Percentiles rank a stretch among this genome's conserved stretches.
Conservation (phyloP, 1,140 invertebrate genomes). For the Spodoptera frugiperda region DNA sequence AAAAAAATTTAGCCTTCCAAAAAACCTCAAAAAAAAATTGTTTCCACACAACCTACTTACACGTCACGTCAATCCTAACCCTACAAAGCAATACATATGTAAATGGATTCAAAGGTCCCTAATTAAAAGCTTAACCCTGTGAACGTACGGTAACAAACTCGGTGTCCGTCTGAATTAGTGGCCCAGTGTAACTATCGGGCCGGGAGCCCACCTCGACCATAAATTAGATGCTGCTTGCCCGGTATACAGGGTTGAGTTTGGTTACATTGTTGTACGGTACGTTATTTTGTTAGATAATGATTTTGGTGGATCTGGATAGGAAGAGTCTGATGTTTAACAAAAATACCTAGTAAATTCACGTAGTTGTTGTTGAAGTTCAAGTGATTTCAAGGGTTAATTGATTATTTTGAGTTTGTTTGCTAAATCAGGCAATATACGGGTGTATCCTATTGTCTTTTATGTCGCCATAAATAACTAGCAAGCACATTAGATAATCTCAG, state of each 20-base stretch:
- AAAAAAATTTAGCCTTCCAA: no score
- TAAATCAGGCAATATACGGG: no score
- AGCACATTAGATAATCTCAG: no score
- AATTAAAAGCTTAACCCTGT: slow-evolving; percentile 50
- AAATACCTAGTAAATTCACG: no score
- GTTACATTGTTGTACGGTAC: slow-evolving; percentile 60
- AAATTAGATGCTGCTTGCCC: slow-evolving; percentile 81
- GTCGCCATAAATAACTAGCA: no score
- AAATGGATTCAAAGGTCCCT: slow-evolving; percentile 38
- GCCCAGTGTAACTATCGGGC: slow-evolving; percentile 75
- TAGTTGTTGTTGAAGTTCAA: no score
- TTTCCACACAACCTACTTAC: not conserved
- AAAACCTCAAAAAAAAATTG: no score
- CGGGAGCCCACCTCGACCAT: slow-evolving; percentile 78
- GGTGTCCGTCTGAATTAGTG: slow-evolving; percentile 78
- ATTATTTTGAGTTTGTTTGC: no score
- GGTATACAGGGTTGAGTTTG: slow-evolving; percentile 68
- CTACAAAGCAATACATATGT: slow-evolving; percentile 43
- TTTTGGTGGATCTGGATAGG: no score
- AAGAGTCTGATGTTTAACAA: no score
- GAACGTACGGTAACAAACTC: slow-evolving; percentile 56
- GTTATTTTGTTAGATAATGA: not conserved
- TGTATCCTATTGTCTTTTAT: no score
- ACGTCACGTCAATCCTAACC: not conserved
- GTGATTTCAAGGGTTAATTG: no score